phyloP scores from a whole-genome alignment of 2,888 invertebrate species.

The Sipha maydis region DNA sequence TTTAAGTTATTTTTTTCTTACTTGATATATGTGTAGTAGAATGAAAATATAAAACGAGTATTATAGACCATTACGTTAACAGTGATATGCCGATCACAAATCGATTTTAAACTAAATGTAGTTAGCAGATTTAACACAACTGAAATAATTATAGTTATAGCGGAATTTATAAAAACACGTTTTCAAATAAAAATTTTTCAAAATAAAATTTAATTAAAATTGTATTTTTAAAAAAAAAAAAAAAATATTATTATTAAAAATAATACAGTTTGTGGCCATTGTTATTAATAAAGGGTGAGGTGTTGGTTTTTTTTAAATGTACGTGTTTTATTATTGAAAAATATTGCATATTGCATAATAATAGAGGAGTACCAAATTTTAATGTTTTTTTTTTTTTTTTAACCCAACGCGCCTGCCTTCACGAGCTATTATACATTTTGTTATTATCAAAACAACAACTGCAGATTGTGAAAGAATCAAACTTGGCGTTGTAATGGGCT shows the following conservation, averaged over 20 bases:
- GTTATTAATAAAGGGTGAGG: too few species aligned
- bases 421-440: not conserved
- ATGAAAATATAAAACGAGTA: constrained; percentile 8
- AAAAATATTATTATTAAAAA: too few species aligned
- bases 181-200: too few species aligned
- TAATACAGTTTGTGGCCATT: too few species aligned
- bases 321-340: too few species aligned
- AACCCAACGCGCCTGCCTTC: not conserved
- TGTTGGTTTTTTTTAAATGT: too few species aligned
- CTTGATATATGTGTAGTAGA: not conserved
- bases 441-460: not conserved
- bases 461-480: not conserved
- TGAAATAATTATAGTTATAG: too few species aligned
- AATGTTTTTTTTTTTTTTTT: not conserved
- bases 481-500: not conserved
- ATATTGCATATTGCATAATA: too few species aligned
- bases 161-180: too few species aligned
- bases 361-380: not conserved
- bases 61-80: not conserved
- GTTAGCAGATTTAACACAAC: too few species aligned
- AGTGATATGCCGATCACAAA: not conserved
- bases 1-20: not conserved
- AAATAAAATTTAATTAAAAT: too few species aligned
- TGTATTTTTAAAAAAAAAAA: too few species aligned
- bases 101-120: not conserved